Base-by-base conservation (phyloP, 2,888 invertebrate species). In the Epistrophe grossulariae region DNA sequence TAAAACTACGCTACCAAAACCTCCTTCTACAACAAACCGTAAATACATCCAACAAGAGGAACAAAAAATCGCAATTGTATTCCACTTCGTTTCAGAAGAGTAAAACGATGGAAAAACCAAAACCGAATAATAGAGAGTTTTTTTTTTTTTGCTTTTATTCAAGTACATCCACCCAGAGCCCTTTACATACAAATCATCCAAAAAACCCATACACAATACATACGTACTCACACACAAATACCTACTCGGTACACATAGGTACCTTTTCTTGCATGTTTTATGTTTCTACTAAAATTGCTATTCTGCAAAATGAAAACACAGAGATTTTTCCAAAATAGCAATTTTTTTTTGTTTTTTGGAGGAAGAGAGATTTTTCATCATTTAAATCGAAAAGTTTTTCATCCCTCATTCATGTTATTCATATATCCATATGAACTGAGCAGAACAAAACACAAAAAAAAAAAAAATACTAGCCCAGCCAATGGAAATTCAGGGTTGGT, bases 291-390 rank as follows among this genome's bases (percentile, higher is more conserved):
- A 55, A 38, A 45, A 50, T 73, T 59, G 57, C 55, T 57, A 73
- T 73, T 79, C 64, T 11, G 24, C 40, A 57, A 64, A 72, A 79
- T 52, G 57, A 79, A 78, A 79, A 72, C 52, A 71, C 50, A 35
- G 43, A 72, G 45, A n/a, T 64, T 79, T 64, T 62, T 62, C 60
- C 70, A 71, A 79, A 72, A 72, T 55, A 79, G 62, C 17, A 45
- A 62, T 17, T 45, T 24, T n/a, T n/a, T n/a, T n/a, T n/a, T n/a
- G n/a, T n/a, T n/a, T n/a, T 52, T 62, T 79, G 11, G 45, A 78
- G 38, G n/a, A 52, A 43, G n/a, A 60, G 77, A 62, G 17, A 70
- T 68, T 77, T 40, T 77, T 40, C 57, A 68, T 40, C 60, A 62
- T 62, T 62, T 71, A 55, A 62, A 40, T 50, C 10, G 50, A 62